These are phyloP conservation scores for Goniozus legneri DNA, from an alignment of 1,140 invertebrate species.

Conservation along the genomic window DNA sequence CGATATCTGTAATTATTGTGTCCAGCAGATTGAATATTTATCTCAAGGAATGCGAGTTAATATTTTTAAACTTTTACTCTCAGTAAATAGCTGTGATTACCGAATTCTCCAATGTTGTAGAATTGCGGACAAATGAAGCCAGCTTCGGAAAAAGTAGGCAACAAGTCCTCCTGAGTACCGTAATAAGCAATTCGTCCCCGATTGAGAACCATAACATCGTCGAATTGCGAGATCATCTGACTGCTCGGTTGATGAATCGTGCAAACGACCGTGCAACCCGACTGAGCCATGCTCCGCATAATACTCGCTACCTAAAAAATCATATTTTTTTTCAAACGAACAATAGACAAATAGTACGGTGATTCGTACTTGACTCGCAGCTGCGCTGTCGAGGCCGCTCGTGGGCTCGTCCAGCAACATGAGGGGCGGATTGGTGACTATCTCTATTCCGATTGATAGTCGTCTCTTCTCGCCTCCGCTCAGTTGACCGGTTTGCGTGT, in stretches of 20 bases:
- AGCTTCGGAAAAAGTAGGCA: constrained; percentile 51
- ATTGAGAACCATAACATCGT: constrained; percentile 61
- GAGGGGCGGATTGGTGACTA: constrained; percentile 76
- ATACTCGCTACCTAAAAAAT: constrained; percentile 60
- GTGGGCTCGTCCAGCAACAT: constrained; percentile 70
- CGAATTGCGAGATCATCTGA: constrained; percentile 70
- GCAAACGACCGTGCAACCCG: constrained; percentile 77
- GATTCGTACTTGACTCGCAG: constrained; percentile 63
- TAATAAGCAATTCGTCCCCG: constrained; percentile 60
- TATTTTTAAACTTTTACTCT: no score
- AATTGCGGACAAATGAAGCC: constrained; percentile 62
- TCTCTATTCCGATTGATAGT: constrained; percentile 78
- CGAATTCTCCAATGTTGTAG: constrained; percentile 68
- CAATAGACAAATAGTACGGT: background rate
- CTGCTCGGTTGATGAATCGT: constrained; percentile 89
- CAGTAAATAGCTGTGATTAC: constrained; percentile 41
- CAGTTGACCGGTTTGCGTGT: constrained; percentile 64
- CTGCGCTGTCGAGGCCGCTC: constrained; percentile 72
- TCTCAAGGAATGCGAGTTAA: no score
- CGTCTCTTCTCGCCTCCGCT: constrained; percentile 85
- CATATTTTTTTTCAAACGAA: no score
- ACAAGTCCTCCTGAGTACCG: constrained; percentile 56
- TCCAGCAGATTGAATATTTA: no score
- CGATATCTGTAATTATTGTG: no score
- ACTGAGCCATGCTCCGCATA: constrained; percentile 64